Evolutionary conservation across 2,888 invertebrate genomes (phyloP).

Genomic region (Trichogramma evanescens): DNA sequence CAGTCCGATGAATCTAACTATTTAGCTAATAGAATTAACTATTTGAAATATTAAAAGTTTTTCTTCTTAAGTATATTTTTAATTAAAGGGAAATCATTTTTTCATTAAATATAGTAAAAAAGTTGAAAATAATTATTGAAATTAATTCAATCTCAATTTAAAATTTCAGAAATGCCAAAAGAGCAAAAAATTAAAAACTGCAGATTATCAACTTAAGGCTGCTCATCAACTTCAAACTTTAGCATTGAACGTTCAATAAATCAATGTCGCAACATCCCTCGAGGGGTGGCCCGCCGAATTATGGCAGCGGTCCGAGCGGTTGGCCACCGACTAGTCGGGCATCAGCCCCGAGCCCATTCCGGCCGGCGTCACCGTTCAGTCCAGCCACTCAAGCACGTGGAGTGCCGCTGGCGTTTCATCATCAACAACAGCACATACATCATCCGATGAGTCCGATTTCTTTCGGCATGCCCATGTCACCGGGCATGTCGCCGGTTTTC

Average conservation of each 20-base stretch:
- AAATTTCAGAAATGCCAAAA: conserved; percentile 28
- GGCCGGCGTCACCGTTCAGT: conserved; percentile 70
- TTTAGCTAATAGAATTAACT: too few species aligned
- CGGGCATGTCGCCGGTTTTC: conserved; percentile 56
- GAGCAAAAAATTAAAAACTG: conserved; percentile 8
- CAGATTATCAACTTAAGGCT: not conserved
- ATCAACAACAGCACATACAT: conserved; percentile 29
- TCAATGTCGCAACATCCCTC: conserved; percentile 40
- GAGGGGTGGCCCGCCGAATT: conserved; percentile 20
- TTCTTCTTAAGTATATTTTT: too few species aligned
- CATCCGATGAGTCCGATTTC: conserved; percentile 48
- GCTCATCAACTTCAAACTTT: not conserved
- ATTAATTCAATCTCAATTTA: too few species aligned
- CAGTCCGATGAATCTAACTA: too few species aligned
- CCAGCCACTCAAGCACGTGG: conserved; percentile 55
- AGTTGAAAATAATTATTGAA: too few species aligned
- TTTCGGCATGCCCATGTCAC: conserved; percentile 61
- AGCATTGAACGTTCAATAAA: conserved; percentile 12
- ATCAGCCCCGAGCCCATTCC: conserved; percentile 61
- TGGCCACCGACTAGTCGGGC: conserved; percentile 45
- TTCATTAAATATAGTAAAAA: too few species aligned
- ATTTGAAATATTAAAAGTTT: too few species aligned
- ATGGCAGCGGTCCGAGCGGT: conserved; percentile 18
- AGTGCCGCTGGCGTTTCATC: conserved; percentile 25
- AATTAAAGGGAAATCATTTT: too few species aligned